Conservation (phyloP, 1,140 invertebrate species). For the Tribolium madens region DNA sequence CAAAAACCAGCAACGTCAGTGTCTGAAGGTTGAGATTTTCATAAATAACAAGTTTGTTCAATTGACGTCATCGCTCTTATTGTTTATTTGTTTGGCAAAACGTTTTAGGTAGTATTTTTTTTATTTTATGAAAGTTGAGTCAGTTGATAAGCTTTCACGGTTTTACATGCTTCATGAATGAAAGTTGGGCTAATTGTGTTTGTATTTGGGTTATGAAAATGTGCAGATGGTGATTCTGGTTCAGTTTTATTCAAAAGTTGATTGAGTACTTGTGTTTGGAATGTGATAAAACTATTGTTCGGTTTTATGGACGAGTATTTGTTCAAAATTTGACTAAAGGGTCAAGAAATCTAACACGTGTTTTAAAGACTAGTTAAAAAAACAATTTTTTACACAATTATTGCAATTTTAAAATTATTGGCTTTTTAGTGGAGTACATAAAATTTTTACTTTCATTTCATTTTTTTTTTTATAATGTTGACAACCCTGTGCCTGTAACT, state of each 20-base stretch:
- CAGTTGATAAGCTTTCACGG: not conserved
- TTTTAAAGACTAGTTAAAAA: not conserved
- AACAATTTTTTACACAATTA: not conserved
- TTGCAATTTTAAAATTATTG: no score
- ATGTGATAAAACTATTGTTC: not conserved
- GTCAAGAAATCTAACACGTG: not conserved
- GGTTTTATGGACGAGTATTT: not conserved
- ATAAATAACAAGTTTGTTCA: not conserved
- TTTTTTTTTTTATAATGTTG: no score
- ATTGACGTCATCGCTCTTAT: conserved; percentile 6
- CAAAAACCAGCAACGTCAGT: no score
- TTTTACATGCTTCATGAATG: not conserved
- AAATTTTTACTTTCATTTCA: no score
- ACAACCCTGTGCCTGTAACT: no score
- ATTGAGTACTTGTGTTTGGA: not conserved
- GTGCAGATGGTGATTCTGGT: not conserved
- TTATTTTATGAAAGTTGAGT: not conserved
- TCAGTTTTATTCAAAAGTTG: not conserved
- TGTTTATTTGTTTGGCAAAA: not conserved
- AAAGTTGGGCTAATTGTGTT: not conserved
- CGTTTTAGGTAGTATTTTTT: not conserved
- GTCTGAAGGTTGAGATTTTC: not conserved
- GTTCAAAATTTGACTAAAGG: not conserved
- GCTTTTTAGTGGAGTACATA: no score
- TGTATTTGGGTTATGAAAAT: not conserved